Conservation (phyloP, 2,888 invertebrate species). For the Drosophila borborema region DNA sequence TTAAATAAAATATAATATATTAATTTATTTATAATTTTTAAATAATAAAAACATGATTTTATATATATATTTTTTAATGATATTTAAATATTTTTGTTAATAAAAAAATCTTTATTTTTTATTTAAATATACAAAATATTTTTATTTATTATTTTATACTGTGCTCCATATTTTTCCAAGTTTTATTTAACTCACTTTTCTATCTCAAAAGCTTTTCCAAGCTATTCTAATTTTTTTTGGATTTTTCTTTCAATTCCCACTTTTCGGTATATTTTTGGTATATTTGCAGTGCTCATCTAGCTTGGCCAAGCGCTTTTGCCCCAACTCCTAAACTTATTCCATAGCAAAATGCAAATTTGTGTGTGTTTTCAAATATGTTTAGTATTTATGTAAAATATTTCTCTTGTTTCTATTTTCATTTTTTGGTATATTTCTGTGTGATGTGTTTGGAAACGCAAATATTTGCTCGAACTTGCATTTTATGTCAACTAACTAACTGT, state of each 20-base stretch:
- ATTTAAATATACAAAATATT: no score
- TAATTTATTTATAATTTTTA: no score
- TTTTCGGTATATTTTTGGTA: neutral
- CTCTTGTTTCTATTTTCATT: neutral
- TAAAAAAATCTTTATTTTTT: no score
- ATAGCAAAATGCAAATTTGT: neutral
- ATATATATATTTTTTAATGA: no score
- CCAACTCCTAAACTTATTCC: neutral
- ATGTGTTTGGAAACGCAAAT: neutral
- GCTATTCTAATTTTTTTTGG: neutral
- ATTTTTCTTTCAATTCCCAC: neutral
- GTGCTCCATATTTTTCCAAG: no score
- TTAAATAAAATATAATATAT: no score
- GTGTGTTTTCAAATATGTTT: neutral
- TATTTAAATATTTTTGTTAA: no score
- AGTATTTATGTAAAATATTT: constrained; percentile 2
- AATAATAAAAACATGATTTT: no score
- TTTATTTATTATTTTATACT: no score
- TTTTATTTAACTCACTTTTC: no score
- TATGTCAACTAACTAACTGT: constrained; percentile 4
- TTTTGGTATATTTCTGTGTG: constrained; percentile 6
- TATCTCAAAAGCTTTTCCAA: no score
- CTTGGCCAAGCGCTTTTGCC: neutral
- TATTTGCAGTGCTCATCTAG: neutral
- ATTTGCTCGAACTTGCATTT: constrained; percentile 6